Conservation (phyloP, 2,797 vertebrate genomes). For the Acrocephalus scirpaceus region DNA sequence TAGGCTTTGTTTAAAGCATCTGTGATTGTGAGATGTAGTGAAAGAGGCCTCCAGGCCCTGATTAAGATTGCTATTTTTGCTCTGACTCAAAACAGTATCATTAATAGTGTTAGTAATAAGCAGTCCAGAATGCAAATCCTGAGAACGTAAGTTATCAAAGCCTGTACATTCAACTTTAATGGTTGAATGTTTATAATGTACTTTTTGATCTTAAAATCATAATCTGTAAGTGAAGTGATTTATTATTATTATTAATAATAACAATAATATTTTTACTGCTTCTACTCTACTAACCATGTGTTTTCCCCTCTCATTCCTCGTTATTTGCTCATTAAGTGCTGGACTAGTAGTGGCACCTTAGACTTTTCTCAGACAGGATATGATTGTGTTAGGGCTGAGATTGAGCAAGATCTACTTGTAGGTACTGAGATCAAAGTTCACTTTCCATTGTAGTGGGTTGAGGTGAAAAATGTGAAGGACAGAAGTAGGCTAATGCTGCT, state of each 20-base stretch:
- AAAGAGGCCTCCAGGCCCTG: not conserved
- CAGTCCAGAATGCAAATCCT: conserved; percentile 1
- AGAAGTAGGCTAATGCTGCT: not conserved
- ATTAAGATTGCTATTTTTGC: not conserved
- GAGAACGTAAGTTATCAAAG: conserved; percentile 16
- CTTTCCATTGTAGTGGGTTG: not conserved
- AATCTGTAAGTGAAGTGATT: not conserved
- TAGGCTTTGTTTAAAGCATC: not conserved
- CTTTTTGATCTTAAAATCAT: conserved; percentile 12
- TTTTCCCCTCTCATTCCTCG: not conserved
- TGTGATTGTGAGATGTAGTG: not conserved
- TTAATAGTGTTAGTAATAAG: conserved; percentile 14
- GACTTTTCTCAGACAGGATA: not conserved
- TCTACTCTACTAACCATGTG: not conserved
- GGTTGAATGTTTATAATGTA: not conserved
- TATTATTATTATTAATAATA: not conserved
- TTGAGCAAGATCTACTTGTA: not conserved
- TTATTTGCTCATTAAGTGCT: not conserved
- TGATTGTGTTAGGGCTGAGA: not conserved
- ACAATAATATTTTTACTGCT: not conserved
- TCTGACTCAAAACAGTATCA: conserved; percentile 7
- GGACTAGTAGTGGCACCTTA: not conserved
- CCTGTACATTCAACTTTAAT: not conserved
- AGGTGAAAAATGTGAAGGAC: not conserved
- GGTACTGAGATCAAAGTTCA: not conserved